These are phyloP conservation scores for Rhinolophus ferrumequinum DNA, from an alignment of 2,113 vertebrate genomes.

Conservation along the genomic window DNA sequence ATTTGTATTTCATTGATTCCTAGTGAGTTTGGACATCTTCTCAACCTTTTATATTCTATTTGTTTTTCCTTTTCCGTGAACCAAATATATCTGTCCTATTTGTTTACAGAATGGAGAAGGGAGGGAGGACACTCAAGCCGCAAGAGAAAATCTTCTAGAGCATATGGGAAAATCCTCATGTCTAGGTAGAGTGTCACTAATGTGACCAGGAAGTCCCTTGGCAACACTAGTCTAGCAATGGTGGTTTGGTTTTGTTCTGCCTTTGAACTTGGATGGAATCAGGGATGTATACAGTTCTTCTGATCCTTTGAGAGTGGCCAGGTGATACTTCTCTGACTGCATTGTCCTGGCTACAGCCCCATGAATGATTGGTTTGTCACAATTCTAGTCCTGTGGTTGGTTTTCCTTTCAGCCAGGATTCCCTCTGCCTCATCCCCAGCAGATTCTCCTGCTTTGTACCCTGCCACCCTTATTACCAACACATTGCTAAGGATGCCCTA, in stretches of 20 bases:
- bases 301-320: neutral
- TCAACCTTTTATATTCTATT: neutral
- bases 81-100: constrained; percentile 29
- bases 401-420: neutral
- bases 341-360: neutral
- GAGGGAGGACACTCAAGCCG: neutral
- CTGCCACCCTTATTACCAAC: neutral
- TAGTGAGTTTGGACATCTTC: neutral
- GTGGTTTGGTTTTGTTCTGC: neutral
- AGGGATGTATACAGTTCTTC: neutral
- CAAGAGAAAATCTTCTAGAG: constrained; percentile 45
- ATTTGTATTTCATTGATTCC: constrained; percentile 29
- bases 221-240: neutral
- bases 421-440: neutral
- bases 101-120: constrained; percentile 46
- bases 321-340: neutral
- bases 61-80: constrained; percentile 37
- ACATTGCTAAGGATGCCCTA: neutral
- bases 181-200: constrained; percentile 14
- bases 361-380: neutral
- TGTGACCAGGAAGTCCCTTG: neutral
- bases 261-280: neutral
- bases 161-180: neutral
- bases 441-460: neutral
- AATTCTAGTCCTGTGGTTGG: neutral